phyloP scores from a whole-genome alignment of 1,140 invertebrate genomes.

The Delia radicum region DNA sequence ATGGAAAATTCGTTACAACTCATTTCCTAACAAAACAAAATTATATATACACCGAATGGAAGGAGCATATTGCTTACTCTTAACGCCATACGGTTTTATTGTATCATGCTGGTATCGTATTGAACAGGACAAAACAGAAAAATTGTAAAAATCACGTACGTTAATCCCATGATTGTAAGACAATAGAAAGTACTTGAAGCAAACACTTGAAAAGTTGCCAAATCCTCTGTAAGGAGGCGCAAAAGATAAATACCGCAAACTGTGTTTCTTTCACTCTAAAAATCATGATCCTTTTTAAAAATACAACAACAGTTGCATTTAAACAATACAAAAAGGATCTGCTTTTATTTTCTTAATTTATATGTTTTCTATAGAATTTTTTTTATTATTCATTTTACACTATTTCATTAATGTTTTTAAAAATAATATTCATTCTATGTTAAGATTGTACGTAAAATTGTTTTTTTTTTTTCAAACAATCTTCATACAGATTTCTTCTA shows the following conservation, averaged over 20 bases:
- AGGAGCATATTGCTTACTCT: not conserved
- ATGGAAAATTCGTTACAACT: not conserved
- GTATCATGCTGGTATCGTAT: not conserved
- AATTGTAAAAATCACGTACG: constrained; percentile 1
- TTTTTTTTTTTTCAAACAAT: no score
- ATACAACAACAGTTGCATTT: not conserved
- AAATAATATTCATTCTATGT: no score
- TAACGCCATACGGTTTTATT: not conserved
- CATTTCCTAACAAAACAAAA: not conserved
- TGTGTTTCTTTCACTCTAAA: not conserved
- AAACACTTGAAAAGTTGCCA: constrained; percentile 15
- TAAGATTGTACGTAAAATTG: no score
- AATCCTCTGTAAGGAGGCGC: constrained; percentile 5
- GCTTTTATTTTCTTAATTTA: not conserved
- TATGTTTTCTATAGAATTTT: not conserved
- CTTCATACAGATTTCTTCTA: no score
- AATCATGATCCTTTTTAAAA: not conserved
- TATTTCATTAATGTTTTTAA: not conserved
- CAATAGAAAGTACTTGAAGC: not conserved
- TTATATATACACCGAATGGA: not conserved
- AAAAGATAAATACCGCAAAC: not conserved
- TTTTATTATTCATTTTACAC: not conserved
- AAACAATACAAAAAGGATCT: no score
- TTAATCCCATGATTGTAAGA: constrained; percentile 4
- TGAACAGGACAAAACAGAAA: not conserved